Evolutionary conservation across 2,797 vertebrate species (phyloP).

Genomic region (Cuculus canorus): DNA sequence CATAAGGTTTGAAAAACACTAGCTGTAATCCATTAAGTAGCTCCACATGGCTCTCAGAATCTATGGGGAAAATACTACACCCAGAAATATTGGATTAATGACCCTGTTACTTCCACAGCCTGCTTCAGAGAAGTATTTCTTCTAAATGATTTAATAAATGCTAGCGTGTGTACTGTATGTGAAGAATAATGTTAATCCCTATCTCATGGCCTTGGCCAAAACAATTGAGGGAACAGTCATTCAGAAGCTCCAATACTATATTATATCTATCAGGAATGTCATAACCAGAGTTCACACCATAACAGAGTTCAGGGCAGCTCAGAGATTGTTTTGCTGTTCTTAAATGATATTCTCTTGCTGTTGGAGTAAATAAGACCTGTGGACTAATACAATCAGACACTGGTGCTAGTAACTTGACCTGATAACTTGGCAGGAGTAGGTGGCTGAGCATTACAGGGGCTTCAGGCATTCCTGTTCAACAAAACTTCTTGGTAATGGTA

Average conservation of each 20-base stretch:
- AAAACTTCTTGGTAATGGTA: not conserved
- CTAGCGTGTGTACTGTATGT: not conserved
- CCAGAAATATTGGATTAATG: not conserved
- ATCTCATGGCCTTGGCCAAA: not conserved
- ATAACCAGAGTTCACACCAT: not conserved
- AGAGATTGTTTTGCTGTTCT: not conserved
- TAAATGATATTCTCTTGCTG: not conserved
- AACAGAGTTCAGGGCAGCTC: not conserved
- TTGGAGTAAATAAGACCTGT: not conserved
- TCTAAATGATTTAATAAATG: not conserved
- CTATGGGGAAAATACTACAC: not conserved
- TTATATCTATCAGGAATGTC: not conserved
- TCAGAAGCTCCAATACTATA: not conserved
- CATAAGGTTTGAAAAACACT: not conserved
- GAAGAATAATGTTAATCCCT: not conserved
- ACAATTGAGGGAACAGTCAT: not conserved
- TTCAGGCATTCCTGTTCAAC: not conserved
- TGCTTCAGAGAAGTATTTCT: not conserved
- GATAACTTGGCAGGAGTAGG: not conserved
- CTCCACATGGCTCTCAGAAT: not conserved
- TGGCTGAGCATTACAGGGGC: not conserved
- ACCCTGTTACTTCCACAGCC: not conserved
- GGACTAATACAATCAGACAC: not conserved
- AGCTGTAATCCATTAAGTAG: not conserved
- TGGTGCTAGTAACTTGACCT: not conserved